phyloP scores from a whole-genome alignment of 1,140 invertebrate genomes.

The Brachionus manjavacas region DNA sequence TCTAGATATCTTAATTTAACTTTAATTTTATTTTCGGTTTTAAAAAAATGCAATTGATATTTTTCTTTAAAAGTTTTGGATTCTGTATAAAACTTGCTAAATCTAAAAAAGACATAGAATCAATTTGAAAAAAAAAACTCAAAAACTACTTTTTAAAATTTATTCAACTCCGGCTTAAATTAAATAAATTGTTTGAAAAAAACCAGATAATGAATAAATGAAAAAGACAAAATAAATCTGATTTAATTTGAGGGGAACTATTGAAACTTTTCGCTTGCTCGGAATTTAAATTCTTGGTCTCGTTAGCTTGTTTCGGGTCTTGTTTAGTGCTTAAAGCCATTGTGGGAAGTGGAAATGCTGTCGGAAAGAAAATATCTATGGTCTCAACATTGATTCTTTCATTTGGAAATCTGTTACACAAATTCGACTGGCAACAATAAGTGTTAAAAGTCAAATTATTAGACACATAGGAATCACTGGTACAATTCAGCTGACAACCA shows the following conservation, averaged over 20 bases:
- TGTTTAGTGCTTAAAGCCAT: not conserved
- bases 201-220: not conserved
- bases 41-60: no score
- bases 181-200: not conserved
- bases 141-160: no score
- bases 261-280: not conserved
- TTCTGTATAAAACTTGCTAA: no score
- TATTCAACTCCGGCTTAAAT: not conserved
- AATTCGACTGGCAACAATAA: not conserved
- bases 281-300: not conserved
- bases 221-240: not conserved
- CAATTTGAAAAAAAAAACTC: no score
- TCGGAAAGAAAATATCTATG: not conserved
- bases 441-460: slow-evolving; percentile 12
- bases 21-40: no score
- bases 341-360: not conserved
- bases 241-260: not conserved
- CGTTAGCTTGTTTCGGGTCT: not conserved
- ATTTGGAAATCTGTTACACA: slow-evolving; percentile 13
- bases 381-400: not conserved
- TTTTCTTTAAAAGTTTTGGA: no score
- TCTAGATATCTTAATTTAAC: no score
- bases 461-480: not conserved
- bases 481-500: slow-evolving; percentile 11
- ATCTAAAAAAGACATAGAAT: no score